phyloP scores from a whole-genome alignment of 2,797 vertebrate genomes.

The Coccyzus lansbergi region DNA sequence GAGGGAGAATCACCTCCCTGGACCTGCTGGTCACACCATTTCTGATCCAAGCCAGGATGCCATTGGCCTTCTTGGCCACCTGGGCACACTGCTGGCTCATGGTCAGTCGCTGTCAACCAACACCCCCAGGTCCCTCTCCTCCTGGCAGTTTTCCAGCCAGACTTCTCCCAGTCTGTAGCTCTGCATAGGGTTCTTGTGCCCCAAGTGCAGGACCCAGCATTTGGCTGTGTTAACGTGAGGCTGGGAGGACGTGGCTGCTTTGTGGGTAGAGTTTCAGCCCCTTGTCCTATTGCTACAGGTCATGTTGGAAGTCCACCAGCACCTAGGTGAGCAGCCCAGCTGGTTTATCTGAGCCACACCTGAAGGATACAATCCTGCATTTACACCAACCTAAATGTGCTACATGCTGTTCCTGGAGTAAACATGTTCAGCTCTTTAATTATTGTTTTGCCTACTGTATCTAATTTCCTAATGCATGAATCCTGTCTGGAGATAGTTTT shows the following conservation, averaged over 20 bases:
- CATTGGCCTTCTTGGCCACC: no score
- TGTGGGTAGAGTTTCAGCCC: not conserved
- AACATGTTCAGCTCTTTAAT: not conserved
- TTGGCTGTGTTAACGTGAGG: no score
- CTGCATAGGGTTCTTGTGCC: no score
- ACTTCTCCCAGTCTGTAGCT: no score
- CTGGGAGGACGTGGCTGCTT: not conserved
- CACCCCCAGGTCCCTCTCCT: no score
- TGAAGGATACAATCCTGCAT: not conserved
- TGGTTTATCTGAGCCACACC: fast-evolving
- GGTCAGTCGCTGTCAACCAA: no score
- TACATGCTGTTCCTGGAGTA: not conserved
- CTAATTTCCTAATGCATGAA: slow-evolving; percentile 18
- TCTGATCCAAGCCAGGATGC: no score
- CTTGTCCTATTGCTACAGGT: not conserved
- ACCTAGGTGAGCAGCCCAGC: not conserved
- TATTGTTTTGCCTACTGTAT: slow-evolving; percentile 5
- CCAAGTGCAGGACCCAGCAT: no score
- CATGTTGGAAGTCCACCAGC: not conserved
- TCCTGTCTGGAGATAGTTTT: slow-evolving; percentile 32
- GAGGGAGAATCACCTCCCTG: no score
- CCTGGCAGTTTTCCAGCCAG: no score
- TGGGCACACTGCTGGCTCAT: no score
- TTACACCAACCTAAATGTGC: not conserved
- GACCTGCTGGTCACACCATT: no score